Base-by-base conservation (phyloP, 2,113 vertebrate species). In the Thomomys bottae region DNA sequence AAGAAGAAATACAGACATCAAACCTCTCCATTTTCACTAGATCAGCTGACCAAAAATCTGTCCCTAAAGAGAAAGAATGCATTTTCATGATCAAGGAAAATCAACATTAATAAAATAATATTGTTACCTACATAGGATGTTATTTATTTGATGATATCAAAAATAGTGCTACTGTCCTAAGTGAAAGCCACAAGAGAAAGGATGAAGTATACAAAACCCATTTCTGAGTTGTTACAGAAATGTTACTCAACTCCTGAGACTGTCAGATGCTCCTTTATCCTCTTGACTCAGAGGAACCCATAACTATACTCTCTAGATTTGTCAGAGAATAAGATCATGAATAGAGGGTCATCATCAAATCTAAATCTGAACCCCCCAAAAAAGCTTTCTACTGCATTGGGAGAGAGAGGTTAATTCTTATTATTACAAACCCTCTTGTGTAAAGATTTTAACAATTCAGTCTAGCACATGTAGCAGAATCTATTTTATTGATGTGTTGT, bases 41-140 rank as follows among this genome's bases (percentile, higher is more conserved):
- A 88, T 89, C 89, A 94, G 85, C 73, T 89, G 91, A 93, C 87
- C 76, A 77, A 91, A 96, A 92, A 85, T 67, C n/a, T 64, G 85
- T 95, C 95, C 94, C 95, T 89, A 94, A 87, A 92, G 95, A 91
- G 81, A 91, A 84, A 90, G 49, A 87, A 85, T 88, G 64, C 78
- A 91, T 94, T 96, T 88, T 40, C 38, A 73, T 82, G 89, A 92
- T 94, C 70, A 94, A 90, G 73, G 73, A 92, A 94, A 92, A 96
- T 95, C 93, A 94, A 95, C 91, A 92, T 94, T 95, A 96, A 96
- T 96, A 92, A 93, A 96, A 94, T 95, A 96, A 95, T 82, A 90
- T 42, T 57, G 34, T 28, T 45, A 34, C 49, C 3, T 14, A 84
- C 80, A 67, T 6, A 45, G 84, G 90, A 88, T 91, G 68, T 45